Base-by-base conservation (phyloP, 2,797 vertebrate genomes). In the Selene dorsalis region DNA sequence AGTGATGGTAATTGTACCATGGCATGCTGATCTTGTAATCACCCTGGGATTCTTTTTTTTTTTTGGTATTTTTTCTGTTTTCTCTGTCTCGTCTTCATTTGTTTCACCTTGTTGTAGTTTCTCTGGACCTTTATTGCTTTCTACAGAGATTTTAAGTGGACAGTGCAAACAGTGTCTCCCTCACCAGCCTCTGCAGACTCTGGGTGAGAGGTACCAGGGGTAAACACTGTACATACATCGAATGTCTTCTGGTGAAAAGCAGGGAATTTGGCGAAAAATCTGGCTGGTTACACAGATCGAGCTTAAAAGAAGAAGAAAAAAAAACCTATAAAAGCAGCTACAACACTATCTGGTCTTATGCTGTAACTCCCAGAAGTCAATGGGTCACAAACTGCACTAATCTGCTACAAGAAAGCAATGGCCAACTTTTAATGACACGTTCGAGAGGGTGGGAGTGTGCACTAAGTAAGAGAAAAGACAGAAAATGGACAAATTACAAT, bases 1-100 rank as follows among this genome's bases (percentile, higher is more conserved):
- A 98, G 96, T 95, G 96, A 97, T 96, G 94, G 95, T 96, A 97
- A 96, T 96, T 96, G 95, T 96, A 95, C 94, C 93, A 94, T 96
- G 95, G 94, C 96, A 94, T 94, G 94, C 96, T 96, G 96, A 96
- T 96, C 95, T 96, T 95, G 95, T 97, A 95, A 96, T 95, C 96
- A 96, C 95, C 95, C 90, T 94, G 94, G 94, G 94, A 95, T 96
- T 91, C 89, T 91, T 65, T 63, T 53, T 59, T 47, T 48, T 39
- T 64, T 66, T 39, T 91, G 90, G 88, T 87, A 91, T 90, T 93
- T 93, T 93, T 66, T 91, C 81, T 89, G 87, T 93, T 80, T 80
- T 78, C 50, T 73, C 76, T 39, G 4, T 61, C 60, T 22, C 12
- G 0, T 71, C 74, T 65, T 39, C 73, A 66, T 84, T 88, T 88